Percentiles rank a stretch among this genome's conserved stretches.
Conservation (phyloP, 1,140 invertebrate genomes). For the Rhopalosiphum maidis region DNA sequence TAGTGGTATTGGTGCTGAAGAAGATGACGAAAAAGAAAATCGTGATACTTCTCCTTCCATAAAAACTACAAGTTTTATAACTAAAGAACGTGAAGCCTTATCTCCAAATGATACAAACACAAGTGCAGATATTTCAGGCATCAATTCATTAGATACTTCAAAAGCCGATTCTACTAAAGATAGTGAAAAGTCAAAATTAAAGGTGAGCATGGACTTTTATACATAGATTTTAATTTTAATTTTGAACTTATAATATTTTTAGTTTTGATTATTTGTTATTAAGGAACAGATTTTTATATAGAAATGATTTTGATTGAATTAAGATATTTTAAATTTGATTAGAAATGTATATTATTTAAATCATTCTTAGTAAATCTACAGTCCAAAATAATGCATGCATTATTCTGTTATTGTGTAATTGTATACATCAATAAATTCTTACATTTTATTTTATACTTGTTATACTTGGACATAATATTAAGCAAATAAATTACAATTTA, state of each 20-base stretch:
- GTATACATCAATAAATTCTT: not conserved
- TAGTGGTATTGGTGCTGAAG: slow-evolving; percentile 58
- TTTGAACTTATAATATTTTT: not conserved
- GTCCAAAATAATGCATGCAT: too few relatives aligned
- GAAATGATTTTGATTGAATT: not conserved
- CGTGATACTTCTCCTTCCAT: slow-evolving; percentile 13
- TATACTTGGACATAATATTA: not conserved
- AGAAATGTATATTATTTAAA: not conserved
- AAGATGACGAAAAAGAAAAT: slow-evolving; percentile 59
- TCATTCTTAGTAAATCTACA: not conserved
- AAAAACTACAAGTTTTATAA: slow-evolving; percentile 54
- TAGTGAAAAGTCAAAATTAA: not conserved
- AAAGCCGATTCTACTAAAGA: slow-evolving; percentile 22
- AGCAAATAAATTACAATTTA: not conserved
- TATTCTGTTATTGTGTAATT: too few relatives aligned
- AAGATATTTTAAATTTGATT: not conserved
- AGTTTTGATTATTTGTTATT: not conserved
- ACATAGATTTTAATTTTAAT: not conserved
- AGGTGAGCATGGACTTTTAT: slow-evolving; percentile 1
- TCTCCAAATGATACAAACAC: slow-evolving; percentile 43
- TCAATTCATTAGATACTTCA: slow-evolving; percentile 40
- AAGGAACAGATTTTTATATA: not conserved
- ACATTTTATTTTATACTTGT: not conserved
- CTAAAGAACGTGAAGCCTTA: slow-evolving; percentile 49
- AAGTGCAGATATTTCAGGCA: slow-evolving; percentile 40